These are phyloP conservation scores for Holcopasites calliopsidis DNA, from an alignment of 1,140 invertebrate genomes.

Conservation along the genomic window DNA sequence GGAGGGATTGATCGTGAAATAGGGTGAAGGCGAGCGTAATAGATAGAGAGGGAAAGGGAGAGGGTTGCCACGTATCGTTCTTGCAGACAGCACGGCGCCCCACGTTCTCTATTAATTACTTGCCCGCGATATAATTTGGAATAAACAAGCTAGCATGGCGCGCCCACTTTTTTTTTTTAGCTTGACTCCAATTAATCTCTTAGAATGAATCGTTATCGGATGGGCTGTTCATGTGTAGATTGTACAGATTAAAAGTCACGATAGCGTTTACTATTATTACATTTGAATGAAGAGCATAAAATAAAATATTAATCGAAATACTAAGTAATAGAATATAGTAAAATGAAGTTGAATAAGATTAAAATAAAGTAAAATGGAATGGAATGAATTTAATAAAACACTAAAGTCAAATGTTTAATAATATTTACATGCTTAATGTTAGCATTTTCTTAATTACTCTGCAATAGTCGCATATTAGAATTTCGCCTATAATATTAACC, in stretches of 20 bases:
- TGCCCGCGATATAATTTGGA: slow-evolving; percentile 25
- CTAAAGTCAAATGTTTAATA: too few relatives aligned
- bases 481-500: too few relatives aligned
- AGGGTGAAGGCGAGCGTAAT: slow-evolving; percentile 39
- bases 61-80: slow-evolving; percentile 54
- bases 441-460: too few relatives aligned
- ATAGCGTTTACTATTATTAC: not conserved
- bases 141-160: slow-evolving; percentile 4
- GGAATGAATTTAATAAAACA: too few relatives aligned
- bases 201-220: not conserved
- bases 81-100: slow-evolving; percentile 71
- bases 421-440: too few relatives aligned
- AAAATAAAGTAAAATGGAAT: too few relatives aligned
- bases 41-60: not conserved
- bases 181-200: slow-evolving; percentile 20
- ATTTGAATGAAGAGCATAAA: too few relatives aligned
- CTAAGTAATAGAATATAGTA: too few relatives aligned
- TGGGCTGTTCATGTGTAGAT: not conserved
- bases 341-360: too few relatives aligned
- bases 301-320: too few relatives aligned
- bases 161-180: not conserved
- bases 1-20: slow-evolving; percentile 22
- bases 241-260: not conserved
- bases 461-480: too few relatives aligned
- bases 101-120: slow-evolving; percentile 61